Conservation (phyloP, 2,797 vertebrate species). For the Coregonus suidteri region DNA sequence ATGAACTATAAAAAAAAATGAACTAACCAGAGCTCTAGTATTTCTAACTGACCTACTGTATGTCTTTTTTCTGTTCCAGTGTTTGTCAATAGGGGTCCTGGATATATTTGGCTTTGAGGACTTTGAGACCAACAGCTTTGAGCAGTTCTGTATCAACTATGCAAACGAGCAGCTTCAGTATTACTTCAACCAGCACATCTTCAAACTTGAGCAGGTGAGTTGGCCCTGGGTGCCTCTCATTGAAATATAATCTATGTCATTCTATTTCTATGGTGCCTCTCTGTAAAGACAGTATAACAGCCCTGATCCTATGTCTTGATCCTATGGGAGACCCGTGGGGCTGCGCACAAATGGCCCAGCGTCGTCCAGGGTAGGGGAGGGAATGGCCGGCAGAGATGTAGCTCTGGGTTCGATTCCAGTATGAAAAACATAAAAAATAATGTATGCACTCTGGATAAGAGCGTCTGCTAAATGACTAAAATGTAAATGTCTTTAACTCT, state of each 20-base stretch:
- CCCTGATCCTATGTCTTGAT: not conserved
- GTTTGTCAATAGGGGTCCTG: constrained; percentile 94
- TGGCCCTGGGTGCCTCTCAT: not conserved
- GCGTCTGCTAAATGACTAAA: too few relatives aligned
- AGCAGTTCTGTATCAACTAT: constrained; percentile 99
- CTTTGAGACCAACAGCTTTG: constrained; percentile 98
- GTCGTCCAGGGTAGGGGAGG: too few relatives aligned
- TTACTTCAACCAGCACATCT: constrained; percentile 99
- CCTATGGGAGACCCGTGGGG: too few relatives aligned
- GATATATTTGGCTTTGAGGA: constrained; percentile 99
- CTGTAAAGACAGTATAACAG: not conserved
- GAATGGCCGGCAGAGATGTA: too few relatives aligned
- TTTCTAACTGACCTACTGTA: not conserved
- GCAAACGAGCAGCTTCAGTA: constrained; percentile 98
- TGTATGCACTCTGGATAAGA: too few relatives aligned
- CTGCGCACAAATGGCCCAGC: too few relatives aligned
- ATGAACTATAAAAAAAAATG: too few relatives aligned
- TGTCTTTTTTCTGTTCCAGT: constrained; percentile 66
- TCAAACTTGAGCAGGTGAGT: constrained; percentile 94
- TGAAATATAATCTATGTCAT: not conserved
- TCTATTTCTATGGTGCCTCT: not conserved
- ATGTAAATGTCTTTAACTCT: not conserved
- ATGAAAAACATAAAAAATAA: too few relatives aligned
- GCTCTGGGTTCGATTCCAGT: too few relatives aligned
- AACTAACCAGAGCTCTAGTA: not conserved